Base-by-base conservation (phyloP, 37 sponge, comb jelly and placozoan genomes). In the Mnemiopsis leidyi region DNA sequence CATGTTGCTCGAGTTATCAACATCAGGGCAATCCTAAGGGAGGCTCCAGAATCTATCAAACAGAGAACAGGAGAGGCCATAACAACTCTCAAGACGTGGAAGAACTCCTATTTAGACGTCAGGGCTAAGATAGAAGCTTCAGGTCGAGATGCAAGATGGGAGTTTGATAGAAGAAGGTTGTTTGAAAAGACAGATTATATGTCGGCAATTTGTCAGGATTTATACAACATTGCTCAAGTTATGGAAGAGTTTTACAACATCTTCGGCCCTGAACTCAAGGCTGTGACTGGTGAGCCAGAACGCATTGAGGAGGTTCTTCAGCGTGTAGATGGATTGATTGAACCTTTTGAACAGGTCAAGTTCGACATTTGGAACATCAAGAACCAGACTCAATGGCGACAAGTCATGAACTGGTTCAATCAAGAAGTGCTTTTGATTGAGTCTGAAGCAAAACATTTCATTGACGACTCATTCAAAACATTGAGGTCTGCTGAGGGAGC, bases 211-310 rank as follows among this genome's bases (percentile, higher is more conserved):
- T 99, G 99, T 76, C 95, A 94, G 92, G 97, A 96, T 69, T 95
- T 99, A 30, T 76, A 95, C 68, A 82, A 95, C 68, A 94, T 99
- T 21, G 97, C 95, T 26, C 96, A 92, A 29, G 93, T 92, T 16
- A 95, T 99, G 93, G 98, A 99, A 39, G 99, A 99, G 93, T 97
- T 99, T 69, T 94, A 96, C 82, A 99, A 99, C 82, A 99, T 99
- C 38, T 97, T 99, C 94, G 99, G 99, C 30, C 94, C 98, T 37
- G 99, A 99, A 93, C 77, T 99, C 94, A 99, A 97, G 93, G 96
- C 99, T 23, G 99, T 99, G 26, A 99, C 99, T 76, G 99, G 99
- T 31, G 90, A 85, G 23, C 95, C 97, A 21, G 95, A 94, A 0
- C 83, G 95, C 35, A 97, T 98, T 71, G 97, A 98, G 76, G 92